phyloP scores from a whole-genome alignment of 2,113 vertebrate genomes.

The Motacilla alba region DNA sequence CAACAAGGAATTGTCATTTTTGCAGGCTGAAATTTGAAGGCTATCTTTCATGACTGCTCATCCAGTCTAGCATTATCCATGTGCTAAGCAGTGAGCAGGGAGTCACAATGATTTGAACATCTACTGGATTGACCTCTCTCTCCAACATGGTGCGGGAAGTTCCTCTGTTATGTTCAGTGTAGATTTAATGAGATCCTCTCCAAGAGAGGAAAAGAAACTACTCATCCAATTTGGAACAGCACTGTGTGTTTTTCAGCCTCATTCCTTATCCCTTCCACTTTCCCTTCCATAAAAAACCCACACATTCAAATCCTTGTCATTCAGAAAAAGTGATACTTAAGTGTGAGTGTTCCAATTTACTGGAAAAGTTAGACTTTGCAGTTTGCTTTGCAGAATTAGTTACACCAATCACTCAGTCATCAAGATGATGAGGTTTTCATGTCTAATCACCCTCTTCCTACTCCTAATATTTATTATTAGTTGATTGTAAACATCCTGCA shows the following conservation, averaged over 20 bases:
- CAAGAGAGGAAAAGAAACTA: background rate
- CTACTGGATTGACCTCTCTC: background rate
- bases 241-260: background rate
- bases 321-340: background rate
- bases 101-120: background rate
- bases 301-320: background rate
- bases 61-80: background rate
- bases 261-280: background rate
- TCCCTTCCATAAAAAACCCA: background rate
- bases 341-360: background rate
- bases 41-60: background rate
- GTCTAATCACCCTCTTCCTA: background rate
- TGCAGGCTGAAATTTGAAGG: background rate
- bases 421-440: background rate
- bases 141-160: background rate
- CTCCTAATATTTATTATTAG: constrained; percentile 26
- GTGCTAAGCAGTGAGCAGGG: background rate
- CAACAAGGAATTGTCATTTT: background rate
- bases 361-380: background rate
- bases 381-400: background rate
- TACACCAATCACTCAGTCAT: background rate
- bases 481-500: constrained; percentile 29
- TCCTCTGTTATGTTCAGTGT: background rate
- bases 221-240: background rate
- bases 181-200: background rate